These are phyloP conservation scores for Glossophaga mutica DNA, from an alignment of 2,797 vertebrate genomes.

Conservation along the genomic window DNA sequence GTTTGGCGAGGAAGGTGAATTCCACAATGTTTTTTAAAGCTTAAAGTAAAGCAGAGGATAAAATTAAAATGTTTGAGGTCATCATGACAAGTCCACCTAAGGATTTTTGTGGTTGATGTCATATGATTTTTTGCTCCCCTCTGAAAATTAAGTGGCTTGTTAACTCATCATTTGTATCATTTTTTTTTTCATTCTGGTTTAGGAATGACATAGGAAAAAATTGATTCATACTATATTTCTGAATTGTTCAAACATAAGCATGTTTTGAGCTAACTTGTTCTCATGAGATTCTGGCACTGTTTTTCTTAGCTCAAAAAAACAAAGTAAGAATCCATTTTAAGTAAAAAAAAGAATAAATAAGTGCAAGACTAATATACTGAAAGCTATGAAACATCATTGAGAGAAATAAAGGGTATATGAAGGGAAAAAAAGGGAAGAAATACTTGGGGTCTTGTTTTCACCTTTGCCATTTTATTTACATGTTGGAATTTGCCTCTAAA, in stretches of 20 bases:
- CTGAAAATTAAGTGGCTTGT: neutral
- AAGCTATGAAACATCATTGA: too few species aligned
- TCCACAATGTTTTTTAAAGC: neutral
- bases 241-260: constrained; percentile 26
- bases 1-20: neutral
- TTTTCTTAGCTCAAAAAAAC: neutral
- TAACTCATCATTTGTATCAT: neutral
- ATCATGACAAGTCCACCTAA: neutral
- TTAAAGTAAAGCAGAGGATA: neutral
- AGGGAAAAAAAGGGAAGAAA: neutral
- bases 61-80: neutral
- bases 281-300: neutral
- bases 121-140: neutral
- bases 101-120: neutral
- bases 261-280: constrained; percentile 1
- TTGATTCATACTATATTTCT: neutral
- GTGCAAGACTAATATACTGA: too few species aligned
- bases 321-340: too few species aligned
- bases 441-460: neutral
- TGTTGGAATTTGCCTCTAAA: neutral
- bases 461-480: neutral
- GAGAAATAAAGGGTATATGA: too few species aligned
- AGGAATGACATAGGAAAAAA: neutral
- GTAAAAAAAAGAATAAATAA: too few species aligned
- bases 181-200: neutral